Evolutionary conservation across 2,113 vertebrate species (phyloP), one percentile per base, ranked within the genome.

Genomic region (Mirounga angustirostris): DNA sequence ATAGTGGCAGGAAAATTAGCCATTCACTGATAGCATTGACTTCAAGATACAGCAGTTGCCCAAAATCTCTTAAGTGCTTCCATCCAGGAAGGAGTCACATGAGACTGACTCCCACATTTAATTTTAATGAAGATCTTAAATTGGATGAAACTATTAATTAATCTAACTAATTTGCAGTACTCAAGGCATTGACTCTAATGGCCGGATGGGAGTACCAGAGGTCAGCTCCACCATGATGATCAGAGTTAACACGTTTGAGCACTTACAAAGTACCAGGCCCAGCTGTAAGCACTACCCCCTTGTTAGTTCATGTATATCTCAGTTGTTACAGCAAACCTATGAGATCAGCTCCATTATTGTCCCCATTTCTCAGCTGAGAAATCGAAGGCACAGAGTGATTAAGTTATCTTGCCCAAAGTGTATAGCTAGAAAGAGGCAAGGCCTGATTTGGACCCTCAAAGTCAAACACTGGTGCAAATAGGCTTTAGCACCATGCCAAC

Each of bases 91-190:
- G 80, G 95, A 97, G 67, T 84, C 83, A 96, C 69, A 78, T 1
- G 59, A 97, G 91, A 79, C 33, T 97, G 80, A 93, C 79, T 98
- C 63, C 94, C 33, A 92, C 73, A 92, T 95, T 97, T 93, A 96
- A 89, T 54, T 98, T 95, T 97, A 98, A 98, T 98, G 73, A 97
- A 89, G 81, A 96, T 88, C 56, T 71, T 96, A 96, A 97, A 95
- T 76, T 89, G 79, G 80, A 95, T 90, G 74, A 94, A 97, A 96
- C 89, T 94, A 95, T 96, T 95, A 96, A 96, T 97, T 97, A 97
- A 97, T 97, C 71, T 91, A 96, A 86, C 87, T 98, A 88, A 97
- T 97, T 95, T 95, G 30, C 30, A 94, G 36, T 95, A 86, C 50
- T 98, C 63, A 79, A 91, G 56, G n/a, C 71, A 94, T 59, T 12